Percentiles rank a stretch among this genome's conserved stretches.
Evolutionary conservation across 2,113 vertebrate genomes (phyloP).

Genomic region (Cololabis saira): DNA sequence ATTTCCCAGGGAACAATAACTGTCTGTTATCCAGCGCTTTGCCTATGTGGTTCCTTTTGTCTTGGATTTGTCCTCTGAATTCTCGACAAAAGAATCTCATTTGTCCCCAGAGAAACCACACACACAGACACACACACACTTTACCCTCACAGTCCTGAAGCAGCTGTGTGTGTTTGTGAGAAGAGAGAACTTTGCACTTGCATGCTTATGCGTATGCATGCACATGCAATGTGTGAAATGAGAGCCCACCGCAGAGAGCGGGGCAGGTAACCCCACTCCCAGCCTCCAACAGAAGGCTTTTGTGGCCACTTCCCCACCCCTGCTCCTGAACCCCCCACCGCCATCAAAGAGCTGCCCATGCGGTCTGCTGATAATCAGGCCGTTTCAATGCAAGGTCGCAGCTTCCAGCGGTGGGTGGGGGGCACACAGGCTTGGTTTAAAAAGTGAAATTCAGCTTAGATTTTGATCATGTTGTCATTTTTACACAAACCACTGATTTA

Average conservation of each 20-base stretch:
- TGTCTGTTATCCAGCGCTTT: constrained; percentile 49
- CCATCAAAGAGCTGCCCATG: constrained; percentile 64
- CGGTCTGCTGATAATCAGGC: constrained; percentile 66
- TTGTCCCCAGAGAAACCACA: constrained; percentile 45
- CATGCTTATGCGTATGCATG: constrained; percentile 45
- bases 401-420: constrained; percentile 50
- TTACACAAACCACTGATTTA: constrained; percentile 29
- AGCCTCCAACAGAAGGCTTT: constrained; percentile 76
- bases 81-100: constrained; percentile 57
- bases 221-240: constrained; percentile 71
- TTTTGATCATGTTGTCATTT: constrained; percentile 43
- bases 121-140: constrained; percentile 17
- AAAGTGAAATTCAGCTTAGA: constrained; percentile 44
- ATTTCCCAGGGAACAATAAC: constrained; percentile 67
- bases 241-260: constrained; percentile 53
- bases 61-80: constrained; percentile 47
- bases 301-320: constrained; percentile 63
- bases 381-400: constrained; percentile 48
- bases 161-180: constrained; percentile 23
- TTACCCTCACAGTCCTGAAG: constrained; percentile 9
- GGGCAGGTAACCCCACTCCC: constrained; percentile 74
- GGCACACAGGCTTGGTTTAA: constrained; percentile 34
- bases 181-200: constrained; percentile 24
- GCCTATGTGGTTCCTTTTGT: constrained; percentile 62
- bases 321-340: constrained; percentile 27